These are phyloP conservation scores for Psephotus haematonotus DNA, from an alignment of 2,113 vertebrate species.

Conservation along the genomic window DNA sequence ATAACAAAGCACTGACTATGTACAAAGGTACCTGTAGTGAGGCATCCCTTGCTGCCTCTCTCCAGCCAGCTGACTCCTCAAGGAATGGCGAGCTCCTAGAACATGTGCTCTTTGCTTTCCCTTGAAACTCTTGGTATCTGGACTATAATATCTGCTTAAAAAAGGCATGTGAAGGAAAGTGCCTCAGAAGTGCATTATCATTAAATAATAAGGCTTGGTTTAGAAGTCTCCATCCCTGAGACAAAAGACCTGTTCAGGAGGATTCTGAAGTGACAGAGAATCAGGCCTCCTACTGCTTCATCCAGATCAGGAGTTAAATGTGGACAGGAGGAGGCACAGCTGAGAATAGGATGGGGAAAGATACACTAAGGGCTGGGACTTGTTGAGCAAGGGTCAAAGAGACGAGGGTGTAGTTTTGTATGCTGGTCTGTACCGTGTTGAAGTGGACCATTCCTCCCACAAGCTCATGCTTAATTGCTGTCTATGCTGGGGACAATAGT, in stretches of 20 bases:
- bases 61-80: neutral
- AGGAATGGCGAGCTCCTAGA: neutral
- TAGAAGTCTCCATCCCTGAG: neutral
- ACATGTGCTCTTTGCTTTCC: neutral
- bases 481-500: neutral
- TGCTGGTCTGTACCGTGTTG: fast-evolving
- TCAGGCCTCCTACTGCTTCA: neutral
- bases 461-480: neutral
- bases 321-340: neutral
- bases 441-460: neutral
- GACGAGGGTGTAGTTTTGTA: neutral
- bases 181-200: neutral
- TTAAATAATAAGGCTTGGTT: neutral
- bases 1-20: neutral
- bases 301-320: neutral
- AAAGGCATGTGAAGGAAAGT: neutral
- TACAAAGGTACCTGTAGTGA: neutral
- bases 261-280: neutral
- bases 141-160: neutral
- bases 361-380: neutral
- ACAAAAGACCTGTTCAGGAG: neutral
- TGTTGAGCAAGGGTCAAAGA: neutral
- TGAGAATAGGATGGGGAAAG: neutral
- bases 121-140: neutral
- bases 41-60: neutral